These are phyloP conservation scores for Cuculus canorus DNA, from an alignment of 2,797 vertebrate genomes.

Conservation along the genomic window DNA sequence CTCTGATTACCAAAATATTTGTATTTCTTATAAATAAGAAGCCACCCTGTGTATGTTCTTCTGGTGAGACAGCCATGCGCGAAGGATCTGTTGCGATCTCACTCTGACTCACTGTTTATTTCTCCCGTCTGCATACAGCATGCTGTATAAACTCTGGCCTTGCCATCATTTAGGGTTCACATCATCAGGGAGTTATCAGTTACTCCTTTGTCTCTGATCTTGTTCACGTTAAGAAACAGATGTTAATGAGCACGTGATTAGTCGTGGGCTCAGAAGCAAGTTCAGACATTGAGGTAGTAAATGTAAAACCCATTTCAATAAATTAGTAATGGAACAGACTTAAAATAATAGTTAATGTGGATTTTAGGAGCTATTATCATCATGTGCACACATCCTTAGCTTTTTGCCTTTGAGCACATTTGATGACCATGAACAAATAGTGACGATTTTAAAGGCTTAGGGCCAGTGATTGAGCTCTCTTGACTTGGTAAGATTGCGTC, in stretches of 20 bases:
- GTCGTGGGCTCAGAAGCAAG: not conserved
- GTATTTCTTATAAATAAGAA: not conserved
- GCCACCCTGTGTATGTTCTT: not conserved
- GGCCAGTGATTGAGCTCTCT: not conserved
- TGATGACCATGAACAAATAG: not conserved
- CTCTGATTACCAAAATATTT: not conserved
- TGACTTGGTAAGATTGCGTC: not conserved
- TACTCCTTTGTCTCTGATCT: not conserved
- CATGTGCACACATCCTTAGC: not conserved
- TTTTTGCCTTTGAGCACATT: not conserved
- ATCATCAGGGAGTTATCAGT: not conserved
- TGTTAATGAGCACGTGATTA: not conserved
- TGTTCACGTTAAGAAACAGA: not conserved
- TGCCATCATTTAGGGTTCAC: not conserved
- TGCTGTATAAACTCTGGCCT: not conserved
- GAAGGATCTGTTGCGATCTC: not conserved
- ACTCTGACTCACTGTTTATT: not conserved
- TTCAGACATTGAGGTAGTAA: constrained; percentile 13
- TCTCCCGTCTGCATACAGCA: not conserved
- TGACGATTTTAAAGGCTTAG: not conserved
- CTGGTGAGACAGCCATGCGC: not conserved
- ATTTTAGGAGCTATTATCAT: not conserved
- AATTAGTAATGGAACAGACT: not conserved
- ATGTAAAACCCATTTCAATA: not conserved
- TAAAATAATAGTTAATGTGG: not conserved